These are phyloP conservation scores for Oryzias curvinotus DNA, from an alignment of 2,113 vertebrate species.

Conservation along the genomic window DNA sequence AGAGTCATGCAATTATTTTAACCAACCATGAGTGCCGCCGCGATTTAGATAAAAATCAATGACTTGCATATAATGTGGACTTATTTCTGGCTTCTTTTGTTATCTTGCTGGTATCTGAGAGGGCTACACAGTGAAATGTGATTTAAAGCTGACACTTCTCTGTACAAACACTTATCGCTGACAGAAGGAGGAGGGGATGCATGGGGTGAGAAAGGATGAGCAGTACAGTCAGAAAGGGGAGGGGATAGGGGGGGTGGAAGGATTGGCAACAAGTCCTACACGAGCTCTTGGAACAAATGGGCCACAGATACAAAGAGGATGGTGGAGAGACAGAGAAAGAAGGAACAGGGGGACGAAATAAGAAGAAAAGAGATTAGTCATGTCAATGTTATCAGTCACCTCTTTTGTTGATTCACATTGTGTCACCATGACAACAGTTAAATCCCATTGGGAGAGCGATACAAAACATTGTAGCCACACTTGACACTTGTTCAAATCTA, in stretches of 20 bases:
- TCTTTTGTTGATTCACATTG: constrained; percentile 79
- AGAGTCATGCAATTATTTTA: constrained; percentile 21
- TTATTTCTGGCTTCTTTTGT: constrained; percentile 59
- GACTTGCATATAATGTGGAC: constrained; percentile 51
- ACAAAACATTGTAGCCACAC: constrained; percentile 51
- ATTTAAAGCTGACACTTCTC: constrained; percentile 74
- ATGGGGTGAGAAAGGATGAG: constrained; percentile 65
- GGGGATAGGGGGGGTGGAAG: background rate
- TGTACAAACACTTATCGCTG: constrained; percentile 73
- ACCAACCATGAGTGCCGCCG: constrained; percentile 6
- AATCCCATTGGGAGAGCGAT: constrained; percentile 55
- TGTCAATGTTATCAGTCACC: constrained; percentile 83
- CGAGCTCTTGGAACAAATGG: constrained; percentile 65
- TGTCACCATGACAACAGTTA: constrained; percentile 71
- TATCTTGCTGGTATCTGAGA: constrained; percentile 83
- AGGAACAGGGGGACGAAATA: constrained; percentile 62
- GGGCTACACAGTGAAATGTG: constrained; percentile 68
- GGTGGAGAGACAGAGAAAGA: constrained; percentile 45
- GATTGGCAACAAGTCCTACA: constrained; percentile 44
- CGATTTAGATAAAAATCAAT: constrained; percentile 61
- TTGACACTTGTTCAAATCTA: constrained; percentile 58
- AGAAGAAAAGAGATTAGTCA: constrained; percentile 77
- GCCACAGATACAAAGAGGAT: constrained; percentile 65
- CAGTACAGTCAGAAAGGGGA: constrained; percentile 47
- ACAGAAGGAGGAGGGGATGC: constrained; percentile 64